Base-by-base conservation (phyloP, 1,140 invertebrate genomes). In the Protaetia brevitarsis region DNA sequence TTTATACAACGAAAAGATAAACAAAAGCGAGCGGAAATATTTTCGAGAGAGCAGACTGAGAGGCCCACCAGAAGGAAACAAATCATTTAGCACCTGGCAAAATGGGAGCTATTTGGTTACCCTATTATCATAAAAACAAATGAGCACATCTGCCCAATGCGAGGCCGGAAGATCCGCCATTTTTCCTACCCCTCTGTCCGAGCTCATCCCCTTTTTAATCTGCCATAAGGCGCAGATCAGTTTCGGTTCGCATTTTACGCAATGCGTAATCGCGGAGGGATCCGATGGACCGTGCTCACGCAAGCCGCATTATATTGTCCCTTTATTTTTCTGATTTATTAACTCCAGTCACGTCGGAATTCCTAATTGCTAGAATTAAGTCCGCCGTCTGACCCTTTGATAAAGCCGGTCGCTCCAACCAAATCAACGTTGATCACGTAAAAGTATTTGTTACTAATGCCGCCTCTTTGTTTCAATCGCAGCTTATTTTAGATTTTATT, bases 251-350 rank as follows among this genome's bases (percentile, higher is more conserved):
- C 58, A 45, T 59, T 66, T 63, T 57, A 66, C 65, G 70, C 70
- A 72, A 64, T 72, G 70, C 70, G 70, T 72, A n/a, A 70, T 69
- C 70, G 66, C 70, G 69, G 63, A 69, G 70, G n/a, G n/a, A n/a
- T n/a, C 70, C 70, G 70, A 72, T 68, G 70, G 65, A 68, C 29
- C 64, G 63, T 64, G 61, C 41, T 23, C 64, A 70, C 69, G 70
- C 70, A 70, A 66, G 70, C n/a, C 70, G 70, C 67, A 62, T 65
- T 65, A 65, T 65, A 57, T 58, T 65, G 28, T 65, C 41, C 41
- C 41, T 51, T 51, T n/a, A 37, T 59, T 59, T 58, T 65, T 65
- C 29, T 36, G 64, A 65, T 65, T 65, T 65, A 65, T 65, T 31
- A 29, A 31, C 57, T 59, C 57, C 27, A 59, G 7, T 28, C 27